Evolutionary conservation across 1,140 invertebrate species (phyloP), one percentile per base, ranked within the genome.

Genomic region (Eriosoma lanigerum): DNA sequence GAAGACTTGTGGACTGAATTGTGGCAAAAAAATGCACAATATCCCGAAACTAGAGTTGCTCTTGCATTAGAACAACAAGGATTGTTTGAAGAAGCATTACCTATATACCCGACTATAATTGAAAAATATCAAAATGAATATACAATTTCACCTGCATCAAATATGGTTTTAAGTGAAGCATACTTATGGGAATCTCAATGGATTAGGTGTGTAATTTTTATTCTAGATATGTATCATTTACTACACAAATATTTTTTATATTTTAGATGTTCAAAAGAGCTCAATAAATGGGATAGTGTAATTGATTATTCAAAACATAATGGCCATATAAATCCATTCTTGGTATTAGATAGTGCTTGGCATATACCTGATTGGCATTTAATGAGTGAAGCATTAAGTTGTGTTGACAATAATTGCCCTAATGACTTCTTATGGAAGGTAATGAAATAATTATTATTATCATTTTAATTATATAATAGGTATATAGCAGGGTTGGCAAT

Each of bases 1-100:
- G 96, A 98, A 85, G 97, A 99, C 84, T 91, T 98, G 88, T 97
- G 96, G 94, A 92, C 93, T 3, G 96, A 96, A 0, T 85, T 98
- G 4, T 98, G 96, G 96, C 93, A 95, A 83, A 96, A 96, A 84
- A 91, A 96, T 83, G 92, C 95, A 0, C 91, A 94, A 81, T 98
- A 96, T 85, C 89, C 91, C 1, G 96, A 98, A 85, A 98, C 96
- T 0, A 90, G 91, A 82, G 90, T 94, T 44, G 97, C 94, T 8
- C 94, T 98, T 70, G 93, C 95, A 0, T 94, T 96, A 83, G 96
- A 98, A 85, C 96, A 98, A 85, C 96, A 98, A 87, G 97, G 97
- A 29, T 96, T 96, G 86, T 98, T 96, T 85, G 95, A 98, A 85
- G 94, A 97, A 85, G 95, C 96, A 0, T 90, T 95, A 87, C 90